These are phyloP conservation scores for Sogatella furcifera DNA, from an alignment of 1,140 invertebrate genomes.

Conservation along the genomic window DNA sequence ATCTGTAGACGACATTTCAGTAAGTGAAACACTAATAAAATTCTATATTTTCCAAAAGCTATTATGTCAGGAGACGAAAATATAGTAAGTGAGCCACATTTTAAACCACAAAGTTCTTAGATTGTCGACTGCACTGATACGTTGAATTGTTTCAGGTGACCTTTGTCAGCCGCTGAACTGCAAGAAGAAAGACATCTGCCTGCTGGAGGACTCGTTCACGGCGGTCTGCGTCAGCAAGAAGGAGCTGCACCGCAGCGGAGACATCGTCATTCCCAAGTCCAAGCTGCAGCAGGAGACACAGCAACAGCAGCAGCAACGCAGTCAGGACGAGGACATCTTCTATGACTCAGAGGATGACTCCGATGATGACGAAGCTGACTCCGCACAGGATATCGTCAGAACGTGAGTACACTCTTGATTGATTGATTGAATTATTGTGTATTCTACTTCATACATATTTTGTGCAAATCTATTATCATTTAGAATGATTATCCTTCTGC, in stretches of 20 bases:
- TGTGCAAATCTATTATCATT: too few relatives aligned
- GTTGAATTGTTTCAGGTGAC: conserved; percentile 53
- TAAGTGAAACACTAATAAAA: too few relatives aligned
- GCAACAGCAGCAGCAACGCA: neutral
- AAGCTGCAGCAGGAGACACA: conserved; percentile 28
- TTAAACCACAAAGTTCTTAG: too few relatives aligned
- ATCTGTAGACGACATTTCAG: too few relatives aligned
- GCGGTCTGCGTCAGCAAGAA: conserved; percentile 80
- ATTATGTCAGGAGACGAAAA: too few relatives aligned
- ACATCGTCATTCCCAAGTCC: conserved; percentile 39
- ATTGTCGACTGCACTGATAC: too few relatives aligned
- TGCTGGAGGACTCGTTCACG: conserved; percentile 73
- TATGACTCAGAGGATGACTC: conserved; percentile 53
- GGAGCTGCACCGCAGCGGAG: conserved; percentile 66
- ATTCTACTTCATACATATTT: too few relatives aligned
- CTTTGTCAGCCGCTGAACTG: conserved; percentile 76
- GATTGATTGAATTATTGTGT: too few relatives aligned
- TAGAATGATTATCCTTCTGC: too few relatives aligned
- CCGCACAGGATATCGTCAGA: conserved; percentile 17
- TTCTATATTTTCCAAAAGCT: too few relatives aligned
- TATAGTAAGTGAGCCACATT: too few relatives aligned
- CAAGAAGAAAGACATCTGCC: conserved; percentile 76
- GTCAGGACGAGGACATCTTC: conserved; percentile 52
- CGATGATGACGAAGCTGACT: conserved; percentile 37
- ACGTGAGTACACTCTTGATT: conserved; percentile 13